Evolutionary conservation across 2,888 invertebrate genomes (phyloP), one percentile per base, ranked within the genome.

Genomic region (Ferdinandea cuprea): DNA sequence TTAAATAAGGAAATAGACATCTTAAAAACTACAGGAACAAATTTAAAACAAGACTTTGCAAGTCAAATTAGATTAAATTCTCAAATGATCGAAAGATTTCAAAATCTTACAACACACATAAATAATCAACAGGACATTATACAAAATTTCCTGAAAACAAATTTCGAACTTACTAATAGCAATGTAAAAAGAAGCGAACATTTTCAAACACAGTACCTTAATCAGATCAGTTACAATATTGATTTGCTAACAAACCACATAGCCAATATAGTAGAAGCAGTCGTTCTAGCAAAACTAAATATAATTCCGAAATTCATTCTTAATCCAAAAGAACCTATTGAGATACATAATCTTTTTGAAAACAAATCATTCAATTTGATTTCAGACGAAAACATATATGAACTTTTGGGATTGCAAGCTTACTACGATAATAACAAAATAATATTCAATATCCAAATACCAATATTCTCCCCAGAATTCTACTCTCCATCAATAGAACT

Each of bases 311-410:
- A 79, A 65, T 58, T 58, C 21, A 77, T 77, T 6, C 25, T 76
- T 19, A 76, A 54, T 42, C 68, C 54, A 8, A 19, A 32, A 11
- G 68, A 77, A 63, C 54, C 71, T 11, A 7, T 7, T 28, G 46
- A 65, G 37, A 71, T 76, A 42, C 32, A 52, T 7, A 32, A 59
- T 3, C 52, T 42, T 19, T 46, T 74, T 7, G 28, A 44, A 19
- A 63, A 76, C 13, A 59, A 78, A 59, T 30, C 54, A 1, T 30
- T 79, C 8, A 11, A 42, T 6, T 17, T 68, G 13, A 48, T 44
- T 40, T 80, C 80, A 19, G 48, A 80, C 15, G 68, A 80, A 63
- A 17, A 74, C 37, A 59, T 80, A 2, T 81, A 74, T 15, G 74
- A 81, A 48, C 5, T 81, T 21, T 35, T 73, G 9, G 63, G 66